Evolutionary conservation across 2,888 invertebrate species (phyloP), one percentile per base, ranked within the genome.

Genomic region (Volucella bombylans): DNA sequence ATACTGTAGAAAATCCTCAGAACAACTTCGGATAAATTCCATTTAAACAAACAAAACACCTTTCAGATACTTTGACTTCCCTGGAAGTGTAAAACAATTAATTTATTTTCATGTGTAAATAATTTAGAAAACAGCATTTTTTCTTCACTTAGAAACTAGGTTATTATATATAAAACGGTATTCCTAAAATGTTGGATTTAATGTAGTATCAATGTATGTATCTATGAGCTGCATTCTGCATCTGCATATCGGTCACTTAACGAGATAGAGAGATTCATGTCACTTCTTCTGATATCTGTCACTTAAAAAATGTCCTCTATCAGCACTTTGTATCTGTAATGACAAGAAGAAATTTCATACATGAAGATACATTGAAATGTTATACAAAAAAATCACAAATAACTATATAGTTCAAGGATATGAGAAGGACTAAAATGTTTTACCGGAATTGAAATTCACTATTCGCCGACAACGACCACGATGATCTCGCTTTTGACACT

Each of bases 401-500:
- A n/a, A n/a, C n/a, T n/a, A 6, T 11, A 4, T 14, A 47, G 4
- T 41, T 8, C 4, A 4, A 38, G n/a, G 4, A 45, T 11, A 4
- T 15, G 8, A 8, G 43, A 4, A 12, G 14, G 1, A 1, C 6
- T 18, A n/a, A 41, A 31, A 3, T 52, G 77, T 79, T n/a, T 80
- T 76, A 90, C 90, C 89, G 80, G 88, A 76, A 86, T 88, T 89
- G 72, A 89, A 90, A 8, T 88, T 86, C 69, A 90, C 87, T 41
- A 89, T 87, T 65, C 91, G 90, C 1, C 90, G 88, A 76, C 90
- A 91, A 23, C 88, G 87, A 11, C 90, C 90, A 4, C 90, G 90
- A 87, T 91, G 91, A 86, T 91, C 90, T 14, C 90, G 87, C 88
- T 90, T 90, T 49, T 90, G 89, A 72, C 90, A 91, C 87, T 88